Base-by-base conservation (phyloP, 2,888 invertebrate species). In the Kuschelorhynchus macadamiae region DNA sequence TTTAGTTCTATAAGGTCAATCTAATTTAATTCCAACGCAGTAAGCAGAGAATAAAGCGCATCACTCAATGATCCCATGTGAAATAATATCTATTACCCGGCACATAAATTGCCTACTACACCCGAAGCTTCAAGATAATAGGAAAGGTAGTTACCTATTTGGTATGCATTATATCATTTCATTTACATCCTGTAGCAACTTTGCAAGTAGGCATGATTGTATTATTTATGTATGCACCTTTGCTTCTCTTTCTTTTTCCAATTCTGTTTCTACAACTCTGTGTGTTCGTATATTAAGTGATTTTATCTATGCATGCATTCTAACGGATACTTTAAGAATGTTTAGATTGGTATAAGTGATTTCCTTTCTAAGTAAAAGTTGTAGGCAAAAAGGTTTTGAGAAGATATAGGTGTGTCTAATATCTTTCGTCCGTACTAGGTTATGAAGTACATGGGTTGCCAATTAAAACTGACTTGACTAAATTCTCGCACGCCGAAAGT, bases 101-200 rank as follows among this genome's bases (percentile, higher is more conserved):
- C n/a, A n/a, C n/a, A n/a, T n/a, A 25, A 25, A n/a, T 39, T 39
- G 41, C 41, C 44, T 44, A n/a, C 11, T 44, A 44, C 18, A 21
- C 49, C 14, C 49, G 25, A 49, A 49, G 49, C 49, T 14, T 30
- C 30, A 25, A 4, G 5, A 49, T 49, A 49, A 49, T 49, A 47
- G 36, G 20, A 52, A 52, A 33, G 20, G 16, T 36, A 25, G 25
- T 7, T 25, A 50, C 50, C 47, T 59, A 59, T 59, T 59, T 59
- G 39, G 18, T 39, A 59, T 59, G 49, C 59, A 59, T 59, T 59
- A 49, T 46, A 36, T 59, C 30, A 59, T 49, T 59, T 59, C 39
- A 32, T 59, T 59, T 42, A 20, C 59, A 49, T 59, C 59, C 59
- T 30, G 47, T 57, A 46, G 11, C 30, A 32, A 18, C 33, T 57